Evolutionary conservation across 2,888 invertebrate genomes (phyloP), one percentile per base, ranked within the genome.

Genomic region (Noctua fimbriata): DNA sequence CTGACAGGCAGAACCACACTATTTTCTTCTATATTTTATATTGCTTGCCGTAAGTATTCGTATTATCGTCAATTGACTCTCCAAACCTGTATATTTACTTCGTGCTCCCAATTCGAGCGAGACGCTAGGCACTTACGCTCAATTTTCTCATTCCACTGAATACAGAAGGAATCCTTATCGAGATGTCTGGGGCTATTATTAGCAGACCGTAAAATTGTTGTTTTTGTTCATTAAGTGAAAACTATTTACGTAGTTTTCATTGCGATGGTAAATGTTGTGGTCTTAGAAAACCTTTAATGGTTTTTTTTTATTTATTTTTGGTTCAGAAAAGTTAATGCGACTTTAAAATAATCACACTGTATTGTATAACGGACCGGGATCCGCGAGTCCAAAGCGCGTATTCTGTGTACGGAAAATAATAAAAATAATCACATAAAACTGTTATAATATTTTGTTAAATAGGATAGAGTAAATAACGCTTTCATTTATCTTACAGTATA

Each of bases 21-120:
- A 58, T 69, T 67, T 36, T 55, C 24, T 41, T 1, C 14, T 16
- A 18, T n/a, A 10, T 60, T 58, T 16, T 28, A 36, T 49, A 65
- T 65, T 73, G 18, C 32, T 24, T 44, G 21, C 28, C 24, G 49
- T 58, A 67, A 58, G 28, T 67, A 66, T 78, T 78, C 3, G 5
- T n/a, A 49, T 78, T 67, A 78, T 47, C 44, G n/a, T n/a, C n/a
- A 63, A 71, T 71, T 69, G 70, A 32, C 70, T 36, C 55, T 5
- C 36, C 32, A 1, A 21, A 32, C 21, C 4, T 36, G 32, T 36
- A 32, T 65, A 63, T 32, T 32, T 63, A 65, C 63, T 36, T 36
- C 63, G 21, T 65, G 32, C 63, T 65, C 63, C 24, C 58, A 55
- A 63, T 28, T 78, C 73, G 41, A 73, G 67, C 52, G 60, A 49